Base-by-base conservation (phyloP, 2,797 vertebrate species). In the Melanogrammus aeglefinus region DNA sequence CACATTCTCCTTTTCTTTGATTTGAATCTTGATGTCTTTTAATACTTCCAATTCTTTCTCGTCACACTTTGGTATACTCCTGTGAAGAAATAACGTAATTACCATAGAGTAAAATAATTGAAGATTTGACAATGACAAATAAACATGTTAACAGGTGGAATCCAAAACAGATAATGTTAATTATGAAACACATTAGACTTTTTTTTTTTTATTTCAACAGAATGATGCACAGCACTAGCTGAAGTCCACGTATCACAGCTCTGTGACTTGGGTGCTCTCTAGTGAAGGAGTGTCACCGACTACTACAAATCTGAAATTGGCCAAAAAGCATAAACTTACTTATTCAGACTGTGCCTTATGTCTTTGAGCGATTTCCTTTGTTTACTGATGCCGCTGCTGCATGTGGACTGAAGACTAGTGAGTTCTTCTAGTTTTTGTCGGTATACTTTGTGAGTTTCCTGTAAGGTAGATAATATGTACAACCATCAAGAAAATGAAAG, bases 361-460 rank as follows among this genome's bases (percentile, higher is more conserved):
- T 98, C 96, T 83, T 88, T 95, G 0, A 99, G 90, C 0, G 93
- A 90, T 88, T 94, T 95, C 89, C 96, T 96, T 85, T 99, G 98
- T 84, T 96, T 96, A 78, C 90, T 92, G 87, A 99, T 97, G 82
- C 94, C 95, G 18, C 86, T 90, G 89, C 94, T 98, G 87, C 96
- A 99, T 10, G 93, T 88, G 0, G 88, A 82, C 91, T 99, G 98
- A 63, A 99, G 93, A 21, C 90, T 95, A 0, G 94, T 96, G 81
- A 99, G 94, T 85, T 99, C 97, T 81, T 99, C 97, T 8, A 99
- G 92, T 84, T 99, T 99, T 85, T 98, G 97, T 82, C 91, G 92
- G 91, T 99, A 99, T 75, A 96, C 87, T 91, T 97, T 98, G 92
- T 99, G 97, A 0, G 95, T 96, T 93, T 99, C 98, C 98, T 99